Conservation (phyloP, 1,140 invertebrate species). For the Euwallacea fornicatus region DNA sequence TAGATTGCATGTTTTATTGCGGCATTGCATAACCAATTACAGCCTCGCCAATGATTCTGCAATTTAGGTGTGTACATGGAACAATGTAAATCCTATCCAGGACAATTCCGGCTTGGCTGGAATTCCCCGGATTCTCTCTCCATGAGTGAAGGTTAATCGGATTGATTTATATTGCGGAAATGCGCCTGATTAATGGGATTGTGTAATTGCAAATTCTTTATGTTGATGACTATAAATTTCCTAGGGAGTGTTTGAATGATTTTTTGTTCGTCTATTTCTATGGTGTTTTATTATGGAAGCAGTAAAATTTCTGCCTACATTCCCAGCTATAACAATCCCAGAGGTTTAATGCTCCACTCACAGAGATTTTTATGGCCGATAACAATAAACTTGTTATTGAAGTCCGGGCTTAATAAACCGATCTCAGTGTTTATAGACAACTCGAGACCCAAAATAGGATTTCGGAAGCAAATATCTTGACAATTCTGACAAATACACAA, state of each 20-base stretch:
- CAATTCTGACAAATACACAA: conserved; percentile 37
- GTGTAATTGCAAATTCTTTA: conserved; percentile 54
- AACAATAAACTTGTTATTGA: background rate
- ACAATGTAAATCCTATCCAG: conserved; percentile 27
- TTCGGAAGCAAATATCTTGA: conserved; percentile 39
- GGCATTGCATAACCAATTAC: too few relatives aligned
- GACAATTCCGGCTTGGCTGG: conserved; percentile 44
- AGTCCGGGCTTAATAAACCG: background rate
- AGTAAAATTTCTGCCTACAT: too few relatives aligned
- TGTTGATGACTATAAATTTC: conserved; percentile 41
- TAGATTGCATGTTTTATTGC: conserved; percentile 1
- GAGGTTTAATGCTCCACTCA: too few relatives aligned
- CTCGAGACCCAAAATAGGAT: conserved; percentile 25
- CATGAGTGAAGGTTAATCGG: conserved; percentile 49
- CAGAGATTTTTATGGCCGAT: too few relatives aligned
- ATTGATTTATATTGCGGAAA: conserved; percentile 53
- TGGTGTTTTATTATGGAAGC: too few relatives aligned
- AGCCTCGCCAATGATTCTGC: too few relatives aligned
- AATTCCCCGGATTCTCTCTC: conserved; percentile 48
- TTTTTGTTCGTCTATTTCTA: background rate
- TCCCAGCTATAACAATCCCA: too few relatives aligned
- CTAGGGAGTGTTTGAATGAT: background rate
- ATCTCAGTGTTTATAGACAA: background rate
- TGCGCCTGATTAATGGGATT: conserved; percentile 51
- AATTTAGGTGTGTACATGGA: too few relatives aligned